Evolutionary conservation across 2,113 vertebrate species (phyloP).

Genomic region (Microtus ochrogaster): DNA sequence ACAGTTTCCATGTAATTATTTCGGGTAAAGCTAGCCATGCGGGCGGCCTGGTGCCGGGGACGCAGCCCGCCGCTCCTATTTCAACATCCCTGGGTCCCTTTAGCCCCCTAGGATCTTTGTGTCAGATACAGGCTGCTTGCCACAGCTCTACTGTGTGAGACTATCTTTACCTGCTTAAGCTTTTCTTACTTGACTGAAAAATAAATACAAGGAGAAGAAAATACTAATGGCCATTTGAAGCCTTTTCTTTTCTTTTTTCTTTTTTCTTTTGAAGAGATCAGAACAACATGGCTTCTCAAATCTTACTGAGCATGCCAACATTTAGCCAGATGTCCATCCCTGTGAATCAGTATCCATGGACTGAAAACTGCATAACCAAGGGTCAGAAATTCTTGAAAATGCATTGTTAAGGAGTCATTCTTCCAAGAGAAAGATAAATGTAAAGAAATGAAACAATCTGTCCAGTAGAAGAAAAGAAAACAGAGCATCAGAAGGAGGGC

Average conservation of each 20-base stretch:
- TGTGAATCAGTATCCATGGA: neutral
- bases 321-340: neutral
- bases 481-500: neutral
- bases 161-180: neutral
- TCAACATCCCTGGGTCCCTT: no score
- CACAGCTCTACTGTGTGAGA: neutral
- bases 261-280: neutral
- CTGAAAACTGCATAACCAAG: neutral
- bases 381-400: neutral
- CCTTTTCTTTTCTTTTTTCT: neutral
- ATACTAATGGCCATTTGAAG: neutral
- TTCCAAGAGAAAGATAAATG: neutral
- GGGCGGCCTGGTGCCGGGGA: no score
- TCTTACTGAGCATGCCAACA: neutral
- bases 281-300: neutral
- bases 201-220: neutral
- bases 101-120: neutral
- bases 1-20: no score
- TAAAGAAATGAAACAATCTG: neutral
- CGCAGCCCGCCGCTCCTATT: no score
- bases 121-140: neutral
- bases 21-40: no score
- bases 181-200: neutral
- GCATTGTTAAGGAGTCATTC: neutral
- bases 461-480: slow-evolving; percentile 20